Evolutionary conservation across 1,140 invertebrate genomes (phyloP).

Genomic region (Platyscapa corneri): DNA sequence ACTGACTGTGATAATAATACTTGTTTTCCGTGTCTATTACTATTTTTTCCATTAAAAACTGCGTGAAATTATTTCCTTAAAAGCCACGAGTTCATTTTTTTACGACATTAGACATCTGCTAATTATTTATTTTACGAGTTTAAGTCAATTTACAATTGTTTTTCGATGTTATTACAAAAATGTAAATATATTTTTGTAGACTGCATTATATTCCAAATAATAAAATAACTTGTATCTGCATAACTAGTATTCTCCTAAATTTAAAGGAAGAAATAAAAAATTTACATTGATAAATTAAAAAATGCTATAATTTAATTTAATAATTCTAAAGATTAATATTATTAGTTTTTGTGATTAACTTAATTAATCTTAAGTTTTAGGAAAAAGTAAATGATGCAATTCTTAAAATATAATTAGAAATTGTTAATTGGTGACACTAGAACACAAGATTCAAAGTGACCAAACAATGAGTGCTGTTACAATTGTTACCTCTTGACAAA

Average conservation of each 20-base stretch:
- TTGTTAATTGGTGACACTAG: constrained; percentile 40
- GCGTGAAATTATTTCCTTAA: background rate
- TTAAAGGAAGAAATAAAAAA: background rate
- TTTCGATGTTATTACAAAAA: background rate
- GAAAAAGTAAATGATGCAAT: background rate
- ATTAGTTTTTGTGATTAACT: background rate
- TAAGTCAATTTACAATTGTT: too few species aligned
- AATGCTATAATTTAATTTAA: too few species aligned
- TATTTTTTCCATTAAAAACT: background rate
- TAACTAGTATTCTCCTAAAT: background rate
- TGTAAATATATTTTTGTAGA: background rate
- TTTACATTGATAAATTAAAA: too few species aligned
- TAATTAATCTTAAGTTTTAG: constrained; percentile 8
- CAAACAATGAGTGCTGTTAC: constrained; percentile 56
- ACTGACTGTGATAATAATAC: background rate
- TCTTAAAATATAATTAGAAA: constrained; percentile 1
- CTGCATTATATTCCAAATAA: background rate
- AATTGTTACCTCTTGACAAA: constrained; percentile 68
- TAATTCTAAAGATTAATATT: background rate
- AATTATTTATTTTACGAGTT: constrained; percentile 4
- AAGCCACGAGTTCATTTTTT: constrained; percentile 42
- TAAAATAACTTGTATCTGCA: background rate
- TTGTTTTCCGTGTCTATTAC: background rate
- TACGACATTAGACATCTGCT: background rate
- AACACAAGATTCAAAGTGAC: constrained; percentile 19